Evolutionary conservation across 2,888 invertebrate species (phyloP), one percentile per base, ranked within the genome.

Genomic region (Mesodorylaimus sp.): DNA sequence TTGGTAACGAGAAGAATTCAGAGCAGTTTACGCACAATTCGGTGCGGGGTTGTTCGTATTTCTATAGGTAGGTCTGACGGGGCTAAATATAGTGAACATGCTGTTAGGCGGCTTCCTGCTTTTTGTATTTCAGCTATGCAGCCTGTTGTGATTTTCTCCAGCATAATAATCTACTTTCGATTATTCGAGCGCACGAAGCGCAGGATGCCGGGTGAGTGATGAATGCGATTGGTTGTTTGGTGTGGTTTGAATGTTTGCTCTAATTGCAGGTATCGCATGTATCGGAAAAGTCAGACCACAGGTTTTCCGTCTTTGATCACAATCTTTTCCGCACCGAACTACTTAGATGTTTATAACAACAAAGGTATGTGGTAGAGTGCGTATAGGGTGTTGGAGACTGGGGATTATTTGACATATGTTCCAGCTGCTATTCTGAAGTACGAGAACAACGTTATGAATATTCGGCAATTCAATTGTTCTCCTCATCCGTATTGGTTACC

Each of bases 391-490:
- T n/a, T n/a, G n/a, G n/a, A n/a, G n/a, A n/a, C n/a, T n/a, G n/a
- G n/a, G n/a, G n/a, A n/a, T n/a, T n/a, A n/a, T n/a, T n/a, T n/a
- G n/a, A n/a, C n/a, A n/a, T n/a, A n/a, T n/a, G n/a, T n/a, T n/a
- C 36, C 50, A 68, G 97, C 97, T 71, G 97, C 97, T 69, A 97
- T 99, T 70, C 78, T 97, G 69, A 97, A 99, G 74, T 99, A 99
- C 76, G 97, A 99, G 77, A 97, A 99, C 76, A 97, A 99, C 77
- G 97, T 99, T 66, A 97, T 97, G 97, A 97, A 99, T 75, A 99
- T 97, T 68, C 81, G 97, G 68, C 97, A 99, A 76, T 97, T 97
- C 75, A 99, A 99, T 74, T 97, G 93, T 76, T 95, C 95, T 60
- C 91, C 95, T 52, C 97, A 99, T 75, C 97, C 97, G 24, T 97